These are phyloP conservation scores for Ascaphus truei DNA, from an alignment of 2,113 vertebrate species.

Conservation along the genomic window DNA sequence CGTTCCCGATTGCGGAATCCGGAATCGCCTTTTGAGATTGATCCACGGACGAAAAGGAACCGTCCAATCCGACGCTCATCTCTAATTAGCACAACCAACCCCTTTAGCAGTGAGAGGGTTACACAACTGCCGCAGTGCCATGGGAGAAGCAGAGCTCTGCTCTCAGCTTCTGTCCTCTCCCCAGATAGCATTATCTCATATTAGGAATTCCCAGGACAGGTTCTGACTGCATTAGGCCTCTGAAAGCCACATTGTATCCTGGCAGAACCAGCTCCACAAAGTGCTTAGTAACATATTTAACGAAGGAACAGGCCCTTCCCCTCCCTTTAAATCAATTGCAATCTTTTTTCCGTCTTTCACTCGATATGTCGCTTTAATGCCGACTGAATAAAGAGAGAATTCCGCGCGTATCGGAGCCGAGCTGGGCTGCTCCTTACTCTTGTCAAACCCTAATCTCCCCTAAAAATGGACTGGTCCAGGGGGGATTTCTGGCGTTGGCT, in stretches of 20 bases:
- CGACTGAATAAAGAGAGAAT: conserved; percentile 51
- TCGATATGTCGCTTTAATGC: conserved; percentile 41
- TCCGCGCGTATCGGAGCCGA: conserved; percentile 52
- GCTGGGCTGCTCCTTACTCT: conserved; percentile 56
- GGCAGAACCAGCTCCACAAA: not conserved
- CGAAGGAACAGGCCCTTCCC: not conserved
- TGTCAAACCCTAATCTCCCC: conserved; percentile 60
- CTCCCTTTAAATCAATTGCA: conserved; percentile 41
- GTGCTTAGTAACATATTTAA: not conserved
- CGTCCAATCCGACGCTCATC: no score
- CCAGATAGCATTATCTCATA: conserved; percentile 34
- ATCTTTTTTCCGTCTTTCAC: conserved; percentile 25
- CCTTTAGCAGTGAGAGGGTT: no score
- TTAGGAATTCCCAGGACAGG: conserved; percentile 28
- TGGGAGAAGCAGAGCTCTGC: not conserved
- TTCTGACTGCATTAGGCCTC: conserved; percentile 34
- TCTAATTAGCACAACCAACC: no score
- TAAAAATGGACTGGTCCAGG: conserved; percentile 64
- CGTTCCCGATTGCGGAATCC: no score
- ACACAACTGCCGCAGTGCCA: not conserved
- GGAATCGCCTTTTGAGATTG: no score
- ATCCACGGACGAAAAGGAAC: no score
- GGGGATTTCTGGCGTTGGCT: conserved; percentile 59
- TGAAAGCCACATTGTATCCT: conserved; percentile 33
- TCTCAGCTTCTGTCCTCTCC: conserved; percentile 1